These are phyloP conservation scores for Tetranychus piercei DNA, from an alignment of 2,888 invertebrate genomes.

Conservation along the genomic window DNA sequence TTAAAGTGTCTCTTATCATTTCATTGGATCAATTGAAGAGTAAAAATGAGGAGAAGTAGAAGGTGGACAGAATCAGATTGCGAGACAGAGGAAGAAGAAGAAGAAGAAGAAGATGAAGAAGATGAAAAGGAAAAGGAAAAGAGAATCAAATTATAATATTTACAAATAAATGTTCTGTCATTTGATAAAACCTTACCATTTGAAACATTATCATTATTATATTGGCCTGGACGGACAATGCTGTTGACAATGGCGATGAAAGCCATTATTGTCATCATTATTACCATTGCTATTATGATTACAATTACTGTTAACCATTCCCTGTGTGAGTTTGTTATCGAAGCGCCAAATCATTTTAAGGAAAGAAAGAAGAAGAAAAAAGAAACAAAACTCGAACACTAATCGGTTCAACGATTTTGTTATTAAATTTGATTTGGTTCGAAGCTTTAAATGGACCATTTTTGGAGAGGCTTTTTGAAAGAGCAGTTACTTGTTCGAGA, in stretches of 20 bases:
- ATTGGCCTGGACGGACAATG: not conserved
- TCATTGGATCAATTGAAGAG: not conserved
- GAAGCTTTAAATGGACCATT: not conserved
- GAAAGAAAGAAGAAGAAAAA: not conserved
- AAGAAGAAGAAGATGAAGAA: not conserved
- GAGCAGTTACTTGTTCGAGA: not conserved
- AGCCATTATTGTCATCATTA: not conserved
- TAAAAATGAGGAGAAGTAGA: not conserved
- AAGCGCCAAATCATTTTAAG: not conserved
- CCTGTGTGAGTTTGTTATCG: not conserved
- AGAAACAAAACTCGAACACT: not conserved
- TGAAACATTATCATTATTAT: not conserved
- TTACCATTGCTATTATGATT: not conserved
- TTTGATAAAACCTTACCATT: not conserved
- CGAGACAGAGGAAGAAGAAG: not conserved
- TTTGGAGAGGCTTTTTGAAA: not conserved
- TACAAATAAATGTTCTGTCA: not conserved
- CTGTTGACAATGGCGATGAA: not conserved
- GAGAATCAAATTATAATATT: not conserved
- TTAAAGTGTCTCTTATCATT: not conserved
- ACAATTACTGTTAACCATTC: not conserved
- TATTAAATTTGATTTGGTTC: not conserved
- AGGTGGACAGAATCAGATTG: not conserved
- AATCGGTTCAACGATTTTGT: not conserved
- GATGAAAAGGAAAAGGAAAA: not conserved